phyloP scores from a whole-genome alignment of 2,888 invertebrate genomes.

The Mythimna albipuncta region DNA sequence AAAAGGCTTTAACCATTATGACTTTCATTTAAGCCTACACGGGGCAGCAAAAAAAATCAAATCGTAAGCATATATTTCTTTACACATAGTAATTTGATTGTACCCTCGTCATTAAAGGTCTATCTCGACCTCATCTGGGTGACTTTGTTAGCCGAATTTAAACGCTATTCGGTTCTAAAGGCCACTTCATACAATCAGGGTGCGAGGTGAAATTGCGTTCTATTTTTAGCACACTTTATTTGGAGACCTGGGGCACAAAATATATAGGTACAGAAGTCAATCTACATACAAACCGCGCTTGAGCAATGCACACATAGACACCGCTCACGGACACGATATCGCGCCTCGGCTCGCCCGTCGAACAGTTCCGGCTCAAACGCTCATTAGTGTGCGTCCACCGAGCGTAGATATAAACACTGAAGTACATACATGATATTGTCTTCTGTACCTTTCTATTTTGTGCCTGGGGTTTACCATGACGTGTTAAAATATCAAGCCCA shows the following conservation, averaged over 20 bases:
- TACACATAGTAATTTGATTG: conserved; percentile 49
- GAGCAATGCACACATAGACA: too few species aligned
- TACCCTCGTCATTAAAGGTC: conserved; percentile 55
- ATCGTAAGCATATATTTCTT: conserved; percentile 21
- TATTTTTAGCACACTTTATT: conserved; percentile 9
- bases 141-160: conserved; percentile 44
- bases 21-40: conserved; percentile 2
- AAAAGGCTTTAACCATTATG: conserved; percentile 1
- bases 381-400: too few species aligned
- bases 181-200: conserved; percentile 9
- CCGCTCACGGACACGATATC: too few species aligned
- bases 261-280: too few species aligned
- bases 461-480: too few species aligned
- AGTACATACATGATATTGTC: too few species aligned
- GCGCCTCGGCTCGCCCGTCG: too few species aligned
- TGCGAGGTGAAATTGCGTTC: not conserved
- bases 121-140: conserved; percentile 46
- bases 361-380: too few species aligned
- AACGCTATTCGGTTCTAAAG: conserved; percentile 38
- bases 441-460: too few species aligned
- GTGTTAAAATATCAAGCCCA: too few species aligned
- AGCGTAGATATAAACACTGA: too few species aligned
- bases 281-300: too few species aligned
- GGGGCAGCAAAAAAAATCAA: conserved; percentile 2
- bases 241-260: not conserved